Conservation (phyloP, 1,140 invertebrate genomes). For the Centruroides vittatus region DNA sequence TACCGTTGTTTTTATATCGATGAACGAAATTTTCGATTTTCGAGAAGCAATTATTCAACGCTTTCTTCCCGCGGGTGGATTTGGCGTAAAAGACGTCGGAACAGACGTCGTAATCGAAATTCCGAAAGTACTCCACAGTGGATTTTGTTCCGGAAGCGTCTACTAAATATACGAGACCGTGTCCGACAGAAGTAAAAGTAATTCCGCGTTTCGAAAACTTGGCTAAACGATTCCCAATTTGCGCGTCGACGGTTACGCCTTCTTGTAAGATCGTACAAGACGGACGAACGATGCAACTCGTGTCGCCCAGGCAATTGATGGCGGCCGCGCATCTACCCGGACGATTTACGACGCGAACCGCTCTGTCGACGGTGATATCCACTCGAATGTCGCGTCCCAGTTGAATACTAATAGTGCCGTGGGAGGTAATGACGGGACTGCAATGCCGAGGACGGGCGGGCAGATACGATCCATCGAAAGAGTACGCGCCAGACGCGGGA, state of each 20-base stretch:
- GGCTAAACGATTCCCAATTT: conserved; percentile 28
- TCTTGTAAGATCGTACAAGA: conserved; percentile 68
- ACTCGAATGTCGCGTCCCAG: conserved; percentile 58
- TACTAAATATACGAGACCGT: conserved; percentile 66
- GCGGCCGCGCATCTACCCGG: conserved; percentile 56
- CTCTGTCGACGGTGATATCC: conserved; percentile 64
- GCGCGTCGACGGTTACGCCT: conserved; percentile 48
- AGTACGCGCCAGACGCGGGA: too few relatives aligned
- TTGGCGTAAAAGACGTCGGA: conserved; percentile 60
- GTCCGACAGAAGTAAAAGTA: conserved; percentile 66
- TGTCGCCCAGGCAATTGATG: conserved; percentile 41
- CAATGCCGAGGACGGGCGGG: too few relatives aligned
- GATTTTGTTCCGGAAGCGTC: conserved; percentile 70
- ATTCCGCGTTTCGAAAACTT: conserved; percentile 85
- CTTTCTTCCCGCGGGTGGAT: conserved; percentile 42
- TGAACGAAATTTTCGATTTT: not conserved
- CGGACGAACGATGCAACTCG: conserved; percentile 59
- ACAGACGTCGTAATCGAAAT: conserved; percentile 60
- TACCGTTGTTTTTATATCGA: conserved; percentile 4
- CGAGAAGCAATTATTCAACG: conserved; percentile 37
- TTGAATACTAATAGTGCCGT: conserved; percentile 58
- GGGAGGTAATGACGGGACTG: conserved; percentile 5
- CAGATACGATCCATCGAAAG: too few relatives aligned
- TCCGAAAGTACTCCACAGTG: conserved; percentile 65
- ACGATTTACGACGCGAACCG: conserved; percentile 58